Evolutionary conservation across 2,888 invertebrate genomes (phyloP), one percentile per base, ranked within the genome.

Genomic region (Lacanobia wlatinum): DNA sequence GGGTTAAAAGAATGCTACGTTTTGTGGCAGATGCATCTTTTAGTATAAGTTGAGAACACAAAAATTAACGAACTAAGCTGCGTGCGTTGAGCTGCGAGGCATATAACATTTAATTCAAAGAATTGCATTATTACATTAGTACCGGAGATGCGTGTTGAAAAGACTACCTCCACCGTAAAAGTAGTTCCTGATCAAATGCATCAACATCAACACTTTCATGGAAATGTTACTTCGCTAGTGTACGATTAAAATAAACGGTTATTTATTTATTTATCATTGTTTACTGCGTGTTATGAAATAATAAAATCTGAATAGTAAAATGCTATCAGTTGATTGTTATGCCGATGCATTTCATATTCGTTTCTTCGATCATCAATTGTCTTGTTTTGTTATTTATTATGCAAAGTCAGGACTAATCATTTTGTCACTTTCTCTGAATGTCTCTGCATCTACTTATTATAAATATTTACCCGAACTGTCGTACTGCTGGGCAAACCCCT

Each of bases 181-280:
- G 58, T 53, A 81, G 61, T 71, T 73, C 77, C 81, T 68, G 73
- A 55, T 72, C 28, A 50, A 68, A 65, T 55, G 46, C 46, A 68
- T 71, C 71, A 67, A 50, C 46, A 68, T 71, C 71, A 67, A 50
- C 76, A 53, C 50, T 34, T 68, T 66, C 53, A 78, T 78, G 65
- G 16, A 74, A 78, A 70, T 66, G 40, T 18, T 59, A 55, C 21
- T 43, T 18, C 55, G 34, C 16, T 10, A 60, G 43, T 40, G 10
- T 48, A 48, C 23, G 28, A 70, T 28, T 28, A 60, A 34, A 63
- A 21, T 52, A 61, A 43, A 60, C 23, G 18, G 18, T 50, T 43
- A 23, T 68, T 60, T 55, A 46, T 43, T 34, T 12, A 14, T 62
- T 34, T 46, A 67, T 43, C 56, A 18, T 48, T 46, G 38, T 16